These are phyloP conservation scores for Eristalis arbustorum DNA, from an alignment of 2,888 invertebrate genomes.

Conservation along the genomic window DNA sequence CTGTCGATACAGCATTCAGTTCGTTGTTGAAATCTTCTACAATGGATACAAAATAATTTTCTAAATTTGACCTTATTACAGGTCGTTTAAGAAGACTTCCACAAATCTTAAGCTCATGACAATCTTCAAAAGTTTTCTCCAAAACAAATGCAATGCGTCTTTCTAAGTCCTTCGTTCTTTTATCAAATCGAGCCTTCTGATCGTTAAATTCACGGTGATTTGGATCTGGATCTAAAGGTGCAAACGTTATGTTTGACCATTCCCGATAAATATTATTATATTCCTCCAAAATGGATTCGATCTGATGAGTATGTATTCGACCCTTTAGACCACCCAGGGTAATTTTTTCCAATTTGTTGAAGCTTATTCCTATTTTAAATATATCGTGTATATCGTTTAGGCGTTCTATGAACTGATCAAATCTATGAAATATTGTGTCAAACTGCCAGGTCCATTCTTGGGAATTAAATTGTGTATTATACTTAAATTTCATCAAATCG, in stretches of 20 bases:
- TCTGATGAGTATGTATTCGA: constrained; percentile 82
- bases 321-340: constrained; percentile 88
- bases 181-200: constrained; percentile 85
- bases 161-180: constrained; percentile 86
- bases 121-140: constrained; percentile 90
- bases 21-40: constrained; percentile 85
- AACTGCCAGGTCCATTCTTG: constrained; percentile 89
- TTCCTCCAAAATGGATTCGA: constrained; percentile 78
- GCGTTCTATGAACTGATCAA: constrained; percentile 84
- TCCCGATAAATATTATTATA: constrained; percentile 75
- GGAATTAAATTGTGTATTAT: constrained; percentile 78
- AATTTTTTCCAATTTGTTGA: constrained; percentile 92
- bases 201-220: constrained; percentile 84
- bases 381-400: constrained; percentile 85
- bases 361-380: constrained; percentile 89
- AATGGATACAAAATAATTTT: constrained; percentile 84
- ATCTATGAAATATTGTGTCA: constrained; percentile 85
- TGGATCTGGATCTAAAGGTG: constrained; percentile 88
- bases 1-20: constrained; percentile 84
- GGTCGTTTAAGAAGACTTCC: constrained; percentile 88
- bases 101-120: constrained; percentile 86
- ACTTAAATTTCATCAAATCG: constrained; percentile 78
- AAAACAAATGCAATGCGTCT: constrained; percentile 89
- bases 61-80: constrained; percentile 86
- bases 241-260: constrained; percentile 84